A percentile compares a stretch with the other conserved stretches of the same genome.
These are phyloP conservation scores for Phrynosoma blainvillii DNA, from an alignment of 2,113 vertebrate species.

Conservation along the genomic window DNA sequence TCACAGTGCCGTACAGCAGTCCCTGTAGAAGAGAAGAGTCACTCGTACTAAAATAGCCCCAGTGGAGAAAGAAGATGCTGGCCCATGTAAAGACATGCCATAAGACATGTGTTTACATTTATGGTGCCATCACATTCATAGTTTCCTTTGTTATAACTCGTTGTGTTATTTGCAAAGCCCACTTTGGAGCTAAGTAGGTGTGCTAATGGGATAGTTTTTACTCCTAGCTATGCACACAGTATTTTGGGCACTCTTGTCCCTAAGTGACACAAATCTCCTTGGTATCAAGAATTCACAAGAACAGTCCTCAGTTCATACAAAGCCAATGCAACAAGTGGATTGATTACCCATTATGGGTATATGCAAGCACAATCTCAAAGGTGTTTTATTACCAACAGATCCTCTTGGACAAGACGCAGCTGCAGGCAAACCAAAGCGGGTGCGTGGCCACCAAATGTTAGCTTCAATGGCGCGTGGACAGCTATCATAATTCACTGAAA, in stretches of 20 bases:
- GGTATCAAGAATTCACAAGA: not conserved
- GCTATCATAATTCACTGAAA: constrained; percentile 94
- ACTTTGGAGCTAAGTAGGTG: not conserved
- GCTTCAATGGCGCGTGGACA: constrained; percentile 92
- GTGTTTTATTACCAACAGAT: constrained; percentile 80
- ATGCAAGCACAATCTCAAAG: not conserved
- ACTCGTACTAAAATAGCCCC: not conserved
- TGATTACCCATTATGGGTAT: not conserved
- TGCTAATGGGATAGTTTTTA: not conserved
- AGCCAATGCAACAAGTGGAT: not conserved
- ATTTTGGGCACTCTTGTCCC: not conserved
- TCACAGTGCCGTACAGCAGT: constrained; percentile 94
- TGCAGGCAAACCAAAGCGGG: constrained; percentile 92
- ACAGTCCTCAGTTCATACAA: not conserved
- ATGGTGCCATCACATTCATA: not conserved
- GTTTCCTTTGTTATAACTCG: not conserved
- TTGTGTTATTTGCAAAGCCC: not conserved
- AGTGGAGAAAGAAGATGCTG: not conserved
- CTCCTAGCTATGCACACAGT: not conserved
- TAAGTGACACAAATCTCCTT: not conserved
- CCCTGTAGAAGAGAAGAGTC: constrained; percentile 71
- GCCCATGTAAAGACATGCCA: not conserved
- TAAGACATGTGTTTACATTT: not conserved
- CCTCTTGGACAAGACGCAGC: constrained; percentile 91
- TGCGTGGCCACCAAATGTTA: constrained; percentile 96